Evolutionary conservation across 2,888 invertebrate genomes (phyloP).

Genomic region (Cryptocheilus praepositus): DNA sequence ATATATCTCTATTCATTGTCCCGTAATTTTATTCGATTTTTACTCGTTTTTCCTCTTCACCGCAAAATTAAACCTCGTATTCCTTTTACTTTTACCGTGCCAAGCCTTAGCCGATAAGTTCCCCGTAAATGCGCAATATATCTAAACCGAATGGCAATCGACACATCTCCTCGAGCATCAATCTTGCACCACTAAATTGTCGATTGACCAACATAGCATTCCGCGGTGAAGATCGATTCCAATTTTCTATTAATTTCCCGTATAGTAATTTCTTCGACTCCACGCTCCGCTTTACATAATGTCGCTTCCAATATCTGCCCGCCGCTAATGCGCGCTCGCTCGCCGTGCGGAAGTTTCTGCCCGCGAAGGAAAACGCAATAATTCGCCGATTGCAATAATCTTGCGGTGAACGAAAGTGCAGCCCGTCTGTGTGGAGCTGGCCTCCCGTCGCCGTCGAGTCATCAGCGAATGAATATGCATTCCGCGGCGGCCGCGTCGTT

Average conservation of each 20-base stretch:
- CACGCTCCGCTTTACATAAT: neutral
- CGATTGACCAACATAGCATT: too few relatives aligned
- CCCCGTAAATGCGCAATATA: too few relatives aligned
- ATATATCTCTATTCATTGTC: neutral
- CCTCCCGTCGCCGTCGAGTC: constrained; percentile 23
- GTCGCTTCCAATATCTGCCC: too few relatives aligned
- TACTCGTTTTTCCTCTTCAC: neutral
- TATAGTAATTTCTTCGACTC: constrained; percentile 24
- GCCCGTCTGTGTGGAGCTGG: neutral
- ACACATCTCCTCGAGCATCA: too few relatives aligned
- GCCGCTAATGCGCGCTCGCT: too few relatives aligned
- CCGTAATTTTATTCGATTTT: neutral
- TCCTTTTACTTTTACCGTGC: too few relatives aligned
- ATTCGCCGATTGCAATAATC: constrained; percentile 1
- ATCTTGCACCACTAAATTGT: too few relatives aligned
- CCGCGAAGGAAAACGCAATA: constrained; percentile 9
- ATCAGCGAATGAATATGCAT: constrained; percentile 36
- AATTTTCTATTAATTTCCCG: neutral
- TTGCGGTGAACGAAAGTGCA: constrained; percentile 1
- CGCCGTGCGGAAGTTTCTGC: constrained; percentile 10
- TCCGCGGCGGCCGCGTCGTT: constrained; percentile 13
- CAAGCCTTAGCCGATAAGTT: too few relatives aligned
- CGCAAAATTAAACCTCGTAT: neutral
- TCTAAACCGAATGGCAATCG: too few relatives aligned
- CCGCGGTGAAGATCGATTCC: too few relatives aligned